Base-by-base conservation (phyloP, 1,140 invertebrate species). In the Pteromalus puparum region DNA sequence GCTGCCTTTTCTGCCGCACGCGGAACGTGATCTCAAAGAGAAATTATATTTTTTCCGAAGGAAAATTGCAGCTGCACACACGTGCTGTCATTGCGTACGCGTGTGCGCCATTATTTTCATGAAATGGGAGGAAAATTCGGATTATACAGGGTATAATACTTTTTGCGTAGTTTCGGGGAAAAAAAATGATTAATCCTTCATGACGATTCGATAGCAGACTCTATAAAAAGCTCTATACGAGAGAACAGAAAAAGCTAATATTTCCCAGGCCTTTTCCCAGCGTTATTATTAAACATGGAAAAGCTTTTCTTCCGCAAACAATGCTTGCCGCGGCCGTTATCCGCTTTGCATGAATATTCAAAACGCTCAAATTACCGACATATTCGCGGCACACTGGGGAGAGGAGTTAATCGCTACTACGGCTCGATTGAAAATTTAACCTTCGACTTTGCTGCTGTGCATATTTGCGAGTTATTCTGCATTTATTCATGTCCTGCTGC, bases 361-460 rank as follows among this genome's bases (percentile, higher is more conserved):
- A 79, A n/a, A 28, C 12, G 77, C 48, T 21, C 26, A 24, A 77
- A 61, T 48, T 42, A 61, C 75, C 75, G 75, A 34, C 72, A 74
- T 42, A 74, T 74, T 18, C 72, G 12, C 6, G 53, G 21, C 53
- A 61, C 18, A 61, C 18, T 53, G 48, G 18, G 13, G 1, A 18
- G 48, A 34, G 48, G 15, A 53, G 34, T 42, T 77, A 61, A 48
- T 77, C 46, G 46, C 34, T 4, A 53, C 46, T 77, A 28, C 75
- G 46, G 30, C 42, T 48, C 15, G 46, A 61, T 77, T 77, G 75
- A 77, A 77, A 77, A 53, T 77, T 53, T 61, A 77, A 77, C 46
- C 24, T 28, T 76, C n/a, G 12, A 53, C 48, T 53, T 4, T 15
- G 13, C 18, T 48, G 10, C 15, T 48, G 46, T 48, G 13, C 53